These are phyloP conservation scores for Dendrolimus pini DNA, from an alignment of 2,888 invertebrate genomes.

Conservation along the genomic window DNA sequence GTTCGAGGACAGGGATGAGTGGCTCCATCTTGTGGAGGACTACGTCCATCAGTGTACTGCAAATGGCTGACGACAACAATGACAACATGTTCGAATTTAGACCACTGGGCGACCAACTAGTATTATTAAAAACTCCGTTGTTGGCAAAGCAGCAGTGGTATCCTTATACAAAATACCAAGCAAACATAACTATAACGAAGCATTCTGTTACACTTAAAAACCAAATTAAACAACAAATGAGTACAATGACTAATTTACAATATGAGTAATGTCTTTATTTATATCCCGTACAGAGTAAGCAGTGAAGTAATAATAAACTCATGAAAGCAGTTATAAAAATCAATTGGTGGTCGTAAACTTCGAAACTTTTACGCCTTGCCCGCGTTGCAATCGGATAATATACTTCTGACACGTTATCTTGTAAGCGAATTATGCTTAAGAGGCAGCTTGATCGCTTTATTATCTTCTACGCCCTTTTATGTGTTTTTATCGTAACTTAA, in stretches of 20 bases:
- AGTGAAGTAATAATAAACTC: not conserved
- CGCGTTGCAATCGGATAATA: not conserved
- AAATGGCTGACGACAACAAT: too few species aligned
- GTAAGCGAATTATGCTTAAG: not conserved
- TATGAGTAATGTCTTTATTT: not conserved
- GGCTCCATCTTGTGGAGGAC: too few species aligned
- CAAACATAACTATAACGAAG: too few species aligned
- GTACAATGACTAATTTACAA: not conserved
- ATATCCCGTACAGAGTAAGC: not conserved
- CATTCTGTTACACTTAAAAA: too few species aligned
- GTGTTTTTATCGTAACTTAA: not conserved
- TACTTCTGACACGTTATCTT: not conserved
- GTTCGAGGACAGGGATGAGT: too few species aligned
- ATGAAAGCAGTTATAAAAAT: not conserved
- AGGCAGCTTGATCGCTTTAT: not conserved
- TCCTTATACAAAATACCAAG: too few species aligned
- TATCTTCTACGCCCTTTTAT: not conserved
- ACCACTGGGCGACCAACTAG: too few species aligned
- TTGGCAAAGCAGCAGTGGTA: too few species aligned
- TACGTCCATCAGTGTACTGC: too few species aligned
- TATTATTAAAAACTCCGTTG: too few species aligned
- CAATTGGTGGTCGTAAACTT: not conserved
- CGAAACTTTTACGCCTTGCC: not conserved
- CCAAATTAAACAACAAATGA: not conserved
- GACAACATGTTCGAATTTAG: too few species aligned